These are phyloP conservation scores for Cryptoprocta ferox DNA, from an alignment of 2,797 vertebrate genomes.

Conservation along the genomic window DNA sequence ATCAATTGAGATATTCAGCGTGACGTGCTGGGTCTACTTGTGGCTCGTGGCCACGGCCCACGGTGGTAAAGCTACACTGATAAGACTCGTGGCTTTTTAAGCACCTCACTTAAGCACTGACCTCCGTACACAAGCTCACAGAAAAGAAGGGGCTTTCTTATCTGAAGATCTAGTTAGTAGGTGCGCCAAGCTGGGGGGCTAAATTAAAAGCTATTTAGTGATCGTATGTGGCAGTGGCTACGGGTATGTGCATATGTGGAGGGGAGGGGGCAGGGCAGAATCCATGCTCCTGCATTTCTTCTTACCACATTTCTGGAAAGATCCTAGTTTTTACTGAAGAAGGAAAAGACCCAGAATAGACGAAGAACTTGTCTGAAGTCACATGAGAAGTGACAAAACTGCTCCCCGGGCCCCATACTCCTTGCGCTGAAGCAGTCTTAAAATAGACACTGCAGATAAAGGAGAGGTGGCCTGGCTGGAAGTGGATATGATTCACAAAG, in stretches of 20 bases:
- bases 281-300: not conserved
- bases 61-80: conserved; percentile 77
- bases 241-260: accelerated
- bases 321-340: conserved; percentile 17
- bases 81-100: conserved; percentile 84
- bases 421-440: conserved; percentile 57
- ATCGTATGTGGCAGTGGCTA: not conserved
- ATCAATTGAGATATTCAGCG: conserved; percentile 39
- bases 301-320: conserved; percentile 6
- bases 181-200: not conserved
- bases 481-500: conserved; percentile 88
- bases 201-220: not conserved
- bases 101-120: conserved; percentile 82
- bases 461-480: conserved; percentile 67
- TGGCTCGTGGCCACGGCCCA: conserved; percentile 79
- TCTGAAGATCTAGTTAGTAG: conserved; percentile 56
- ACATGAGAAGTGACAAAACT: conserved; percentile 75
- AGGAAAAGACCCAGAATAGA: conserved; percentile 56
- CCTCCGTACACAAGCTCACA: conserved; percentile 47
- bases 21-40: conserved; percentile 58
- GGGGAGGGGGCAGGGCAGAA: no score
- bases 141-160: conserved; percentile 51
- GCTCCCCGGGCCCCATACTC: conserved; percentile 64
- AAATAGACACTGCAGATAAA: conserved; percentile 81
- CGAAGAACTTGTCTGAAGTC: conserved; percentile 69